Base-by-base conservation (phyloP, 2,113 vertebrate genomes). In the Progne subis region DNA sequence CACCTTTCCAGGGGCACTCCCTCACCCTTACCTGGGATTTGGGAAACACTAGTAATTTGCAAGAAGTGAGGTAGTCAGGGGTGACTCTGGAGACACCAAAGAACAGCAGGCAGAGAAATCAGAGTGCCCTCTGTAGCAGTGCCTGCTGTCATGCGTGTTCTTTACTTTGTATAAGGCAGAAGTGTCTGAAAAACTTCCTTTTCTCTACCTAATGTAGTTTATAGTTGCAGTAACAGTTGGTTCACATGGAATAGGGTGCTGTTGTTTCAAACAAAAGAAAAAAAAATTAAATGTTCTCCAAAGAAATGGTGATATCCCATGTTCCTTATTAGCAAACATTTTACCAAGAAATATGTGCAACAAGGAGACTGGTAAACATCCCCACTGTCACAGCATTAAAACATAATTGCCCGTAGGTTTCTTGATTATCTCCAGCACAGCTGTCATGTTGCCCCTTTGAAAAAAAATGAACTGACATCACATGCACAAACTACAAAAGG, bases 381-480 rank as follows among this genome's bases (percentile, higher is more conserved):
- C 79, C 84, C 77, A 72, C 50, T 95, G 91, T 94, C 96, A 90
- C 25, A 89, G 75, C 53, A 61, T 68, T 91, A 61, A 87, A 96
- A 90, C 69, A 82, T 94, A 96, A 95, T 96, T 91, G 90, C 85
- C 92, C 86, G 23, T 4, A 12, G 83, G 74, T 92, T 97, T 81
- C 64, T 95, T 88, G 86, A 96, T 96, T 89, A 93, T 96, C 89
- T 96, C 68, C 82, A 85, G n/a, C 68, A 88, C 86, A 95, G 76
- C 92, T 96, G 92, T 92, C 75, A 37, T 12, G 18, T 78, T 84
- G 64, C 80, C 90, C 88, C 59, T 77, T 86, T 91, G 88, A 94
- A 94, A 90, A 61, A 43, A 95, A 97, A 90, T 47, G 75, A 95
- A 34, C 80, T 49, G 64, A 44, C n/a, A 76, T 88, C 57, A 59